Evolutionary conservation across 2,888 invertebrate genomes (phyloP), one percentile per base, ranked within the genome.

Genomic region (Tenthredo distinguenda): DNA sequence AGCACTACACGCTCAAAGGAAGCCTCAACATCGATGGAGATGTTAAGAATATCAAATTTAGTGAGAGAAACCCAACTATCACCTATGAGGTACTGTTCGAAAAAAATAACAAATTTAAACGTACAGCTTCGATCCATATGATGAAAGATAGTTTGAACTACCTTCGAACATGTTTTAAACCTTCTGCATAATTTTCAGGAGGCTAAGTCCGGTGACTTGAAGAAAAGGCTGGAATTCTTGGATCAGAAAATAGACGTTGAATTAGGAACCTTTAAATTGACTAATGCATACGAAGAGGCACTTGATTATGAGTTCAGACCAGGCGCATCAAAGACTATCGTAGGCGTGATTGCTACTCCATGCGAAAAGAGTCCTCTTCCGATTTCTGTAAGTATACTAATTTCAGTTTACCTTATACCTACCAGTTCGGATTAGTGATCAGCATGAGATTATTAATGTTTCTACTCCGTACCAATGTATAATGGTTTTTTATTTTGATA

Each of bases 261-360:
- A 87, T 94, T 96, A 85, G 95, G 96, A 12, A 92, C 90, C 0
- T 91, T 92, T 85, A 90, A 89, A 65, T 86, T 93, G 84, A 92
- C 92, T n/a, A 93, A 93, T n/a, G 96, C 96, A 0, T 96, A 97
- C 93, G 90, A 94, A 15, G 94, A 95, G 58, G 95, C 96, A 0
- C 90, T 96, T 18, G 92, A 95, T 0, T 96, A 97, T 93, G 97
- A 97, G 0, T 97, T 97, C 94, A 95, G 98, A 87, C 94, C 97
- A 0, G 96, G 96, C 1, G 97, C 98, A 0, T 95, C 96, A 71
- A 98, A 97, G 91, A 95, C 96, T 83, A 95, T 97, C 87, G 94
- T 98, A 89, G 95, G 95, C 68, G 94, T 97, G 0, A 94, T 96
- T 40, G 96, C 96, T 18, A 94, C 95, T 37, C 93, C 95, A 0